Evolutionary conservation across 1,140 invertebrate genomes (phyloP), one percentile per base, ranked within the genome.

Genomic region (Portunus trituberculatus): DNA sequence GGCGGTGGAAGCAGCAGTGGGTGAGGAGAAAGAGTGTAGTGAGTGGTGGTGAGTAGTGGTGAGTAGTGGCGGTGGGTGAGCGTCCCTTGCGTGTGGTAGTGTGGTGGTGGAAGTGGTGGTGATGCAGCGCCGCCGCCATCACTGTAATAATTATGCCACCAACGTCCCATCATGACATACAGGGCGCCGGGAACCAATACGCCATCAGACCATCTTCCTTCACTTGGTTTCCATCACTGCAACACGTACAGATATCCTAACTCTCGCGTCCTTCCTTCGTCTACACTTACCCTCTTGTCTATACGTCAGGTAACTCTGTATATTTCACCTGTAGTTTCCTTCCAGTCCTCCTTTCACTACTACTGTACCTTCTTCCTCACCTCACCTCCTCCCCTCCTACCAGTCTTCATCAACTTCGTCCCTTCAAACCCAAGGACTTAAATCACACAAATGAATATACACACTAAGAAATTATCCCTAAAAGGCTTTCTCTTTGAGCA

Each of bases 401-500:
- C 45, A 8, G 25, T 31, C 45, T 6, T n/a, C 12, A 14, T 3
- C 16, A 87, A 1, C 12, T 20, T 87, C 84, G 29, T 28, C 12
- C 14, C 16, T 48, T 48, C 52, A 59, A 59, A 59, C 12, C 8
- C 52, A 59, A 59, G 12, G 16, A 2, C 12, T 46, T 89, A 28
- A 39, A 32, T 32, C 87, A 16, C 87, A 20, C 46, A 89, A 89
- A 89, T 89, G 87, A 89, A 89, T 46, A 89, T 89, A n/a, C 46
- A 89, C 87, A 48, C 31, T 20, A 20, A 46, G 32, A 46, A 89
- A 89, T 89, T 89, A 48, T 7, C 45, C 31, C 87, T 48, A 48
- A 89, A 89, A 89, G 87, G 39, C 45, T 89, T 89, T 89, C 39
- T 89, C 87, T 89, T 89, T 89, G 46, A 48, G 87, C 39, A 89